Evolutionary conservation across 2,888 invertebrate genomes (phyloP), one percentile per base, ranked within the genome.

Genomic region (Dioctria rufipes): DNA sequence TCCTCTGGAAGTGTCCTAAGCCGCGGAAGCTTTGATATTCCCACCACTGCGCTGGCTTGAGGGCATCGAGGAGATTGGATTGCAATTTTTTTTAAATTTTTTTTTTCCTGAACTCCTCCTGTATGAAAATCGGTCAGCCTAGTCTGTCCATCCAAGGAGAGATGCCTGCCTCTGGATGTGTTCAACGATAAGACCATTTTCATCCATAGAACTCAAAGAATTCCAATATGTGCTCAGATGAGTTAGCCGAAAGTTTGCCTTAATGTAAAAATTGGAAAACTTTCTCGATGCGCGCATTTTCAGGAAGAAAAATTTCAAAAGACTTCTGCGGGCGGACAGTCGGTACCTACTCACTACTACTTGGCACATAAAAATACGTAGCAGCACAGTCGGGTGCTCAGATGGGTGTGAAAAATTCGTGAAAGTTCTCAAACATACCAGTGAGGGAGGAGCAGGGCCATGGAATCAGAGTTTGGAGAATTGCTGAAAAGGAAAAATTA

Each of bases 181-280:
- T 46, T 46, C 2, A 40, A 43, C 37, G 54, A 43, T 43, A 71
- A 25, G n/a, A 58, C 58, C 39, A n/a, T 37, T 9, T 40, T n/a
- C 73, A 25, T 9, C 42, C 39, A 3, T 51, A n/a, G 39, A 63
- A 63, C 63, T 6, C 63, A 60, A 46, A 46, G 46, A 46, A 46
- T 8, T n/a, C 4, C 54, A 54, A n/a, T 54, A 54, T 54, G 54
- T 54, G 54, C 63, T 39, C 63, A 63, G 40, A 73, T 58, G 58
- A 73, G 58, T 58, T 54, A n/a, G 54, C 25, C n/a, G 39, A 51
- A 54, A 71, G 71, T 71, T 73, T 73, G 3, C 40, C 54, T 71
- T 40, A 73, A 73, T 58, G 54, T 13, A n/a, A 40, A 73, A 73
- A 73, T 73, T 73, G 71, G 39, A 73, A 73, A 73, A 73, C 40